These are phyloP conservation scores for Tinamus major DNA, from an alignment of 2,797 vertebrate species.

Conservation along the genomic window DNA sequence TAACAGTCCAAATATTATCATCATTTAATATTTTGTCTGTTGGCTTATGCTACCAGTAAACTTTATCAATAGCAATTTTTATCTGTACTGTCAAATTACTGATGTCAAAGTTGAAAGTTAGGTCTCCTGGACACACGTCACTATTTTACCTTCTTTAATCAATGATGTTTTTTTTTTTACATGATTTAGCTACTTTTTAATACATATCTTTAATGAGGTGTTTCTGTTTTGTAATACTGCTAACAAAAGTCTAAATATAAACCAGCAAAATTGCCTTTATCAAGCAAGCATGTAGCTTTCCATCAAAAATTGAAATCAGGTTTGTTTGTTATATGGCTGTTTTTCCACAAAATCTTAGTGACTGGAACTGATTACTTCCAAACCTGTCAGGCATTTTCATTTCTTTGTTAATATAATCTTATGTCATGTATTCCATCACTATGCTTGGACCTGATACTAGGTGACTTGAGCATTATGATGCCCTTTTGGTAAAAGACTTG, in stretches of 20 bases:
- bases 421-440: neutral
- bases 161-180: neutral
- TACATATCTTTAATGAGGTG: neutral
- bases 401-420: neutral
- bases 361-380: neutral
- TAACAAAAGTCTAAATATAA: neutral
- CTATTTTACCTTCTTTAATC: neutral
- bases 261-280: neutral
- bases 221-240: neutral
- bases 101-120: neutral
- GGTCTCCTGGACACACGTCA: neutral
- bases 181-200: neutral
- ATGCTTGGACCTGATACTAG: neutral
- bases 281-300: neutral
- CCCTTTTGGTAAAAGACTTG: neutral
- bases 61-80: neutral
- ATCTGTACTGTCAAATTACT: neutral
- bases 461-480: neutral
- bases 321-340: neutral
- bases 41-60: neutral
- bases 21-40: neutral
- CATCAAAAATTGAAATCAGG: neutral
- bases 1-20: accelerated
- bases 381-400: neutral
- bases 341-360: neutral